phyloP scores from a whole-genome alignment of 2,113 vertebrate species.

The Corvus hawaiiensis region DNA sequence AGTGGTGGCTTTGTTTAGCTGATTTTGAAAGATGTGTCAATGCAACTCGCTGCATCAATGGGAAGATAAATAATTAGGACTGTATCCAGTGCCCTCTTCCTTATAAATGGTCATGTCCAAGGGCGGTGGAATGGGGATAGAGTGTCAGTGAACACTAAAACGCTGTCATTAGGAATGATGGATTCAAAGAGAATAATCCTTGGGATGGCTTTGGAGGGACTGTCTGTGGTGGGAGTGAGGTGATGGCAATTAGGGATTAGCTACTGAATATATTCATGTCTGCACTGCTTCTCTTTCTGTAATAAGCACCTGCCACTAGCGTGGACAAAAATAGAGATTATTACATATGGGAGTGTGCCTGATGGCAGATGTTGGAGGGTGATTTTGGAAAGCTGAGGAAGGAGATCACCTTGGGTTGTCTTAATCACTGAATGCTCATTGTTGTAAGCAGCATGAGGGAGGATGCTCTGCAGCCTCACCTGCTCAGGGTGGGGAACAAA shows the following conservation, averaged over 20 bases:
- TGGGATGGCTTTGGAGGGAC: neutral
- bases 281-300: neutral
- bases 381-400: neutral
- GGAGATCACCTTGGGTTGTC: neutral
- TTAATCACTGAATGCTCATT: neutral
- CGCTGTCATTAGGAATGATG: neutral
- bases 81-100: neutral
- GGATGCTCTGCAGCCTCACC: neutral
- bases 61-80: neutral
- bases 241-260: neutral
- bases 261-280: neutral
- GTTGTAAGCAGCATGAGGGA: neutral
- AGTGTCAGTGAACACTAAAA: neutral
- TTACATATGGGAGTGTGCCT: rapidly evolving
- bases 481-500: neutral
- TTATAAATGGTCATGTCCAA: neutral
- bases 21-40: constrained; percentile 1
- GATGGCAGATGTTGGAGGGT: neutral
- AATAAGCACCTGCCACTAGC: neutral
- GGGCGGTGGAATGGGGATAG: neutral
- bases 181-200: neutral
- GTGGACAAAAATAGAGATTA: rapidly evolving
- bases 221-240: neutral
- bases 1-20: constrained; percentile 1
- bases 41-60: neutral